Base-by-base conservation (phyloP, 2,797 vertebrate species). In the Lithobates pipiens region DNA sequence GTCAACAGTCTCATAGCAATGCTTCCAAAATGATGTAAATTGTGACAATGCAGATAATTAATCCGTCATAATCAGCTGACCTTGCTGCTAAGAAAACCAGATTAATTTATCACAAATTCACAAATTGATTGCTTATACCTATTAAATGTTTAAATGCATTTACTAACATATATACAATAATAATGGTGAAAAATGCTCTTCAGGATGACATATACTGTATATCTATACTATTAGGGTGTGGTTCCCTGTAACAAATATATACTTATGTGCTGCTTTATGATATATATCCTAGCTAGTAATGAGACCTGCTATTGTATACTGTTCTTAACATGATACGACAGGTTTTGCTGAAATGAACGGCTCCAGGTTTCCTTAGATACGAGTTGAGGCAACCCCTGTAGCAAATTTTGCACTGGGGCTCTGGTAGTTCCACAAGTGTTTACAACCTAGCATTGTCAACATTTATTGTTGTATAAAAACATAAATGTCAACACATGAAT, bases 371-470 rank as follows among this genome's bases (percentile, higher is more conserved):
- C 23, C 5, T 25, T 13, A 18, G 50, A 18, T 18, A 54, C 3
- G 15, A 50, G 61, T 10, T 8, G 61, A 63, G 61, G 61, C 61
- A n/a, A 25, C 61, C 61, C 61, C 61, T 63, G 61, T 63, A 63
- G 61, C 61, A 50, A 3, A 50, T 50, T 50, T 50, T 63, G 61
- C 61, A 63, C 23, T 7, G 18, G 6, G 61, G 61, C 23, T 25
- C 9, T 10, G 61, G 61, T n/a, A 63, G 3, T 63, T 63, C n/a
- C n/a, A 63, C 18, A 63, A 21, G 57, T 25, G 16, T 54, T 16
- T 16, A 4, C 57, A 77, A 36, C 34, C 10, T n/a, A 36, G 76
- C 18, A 76, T 76, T 74, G 72, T 50, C 11, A 76, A 54, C n/a
- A 39, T 32, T 3, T 16, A 76, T 76, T 29, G 76, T 67, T 63